Evolutionary conservation across 2,888 invertebrate genomes (phyloP), one percentile per base, ranked within the genome.

Genomic region (Hoplodrina blanda): DNA sequence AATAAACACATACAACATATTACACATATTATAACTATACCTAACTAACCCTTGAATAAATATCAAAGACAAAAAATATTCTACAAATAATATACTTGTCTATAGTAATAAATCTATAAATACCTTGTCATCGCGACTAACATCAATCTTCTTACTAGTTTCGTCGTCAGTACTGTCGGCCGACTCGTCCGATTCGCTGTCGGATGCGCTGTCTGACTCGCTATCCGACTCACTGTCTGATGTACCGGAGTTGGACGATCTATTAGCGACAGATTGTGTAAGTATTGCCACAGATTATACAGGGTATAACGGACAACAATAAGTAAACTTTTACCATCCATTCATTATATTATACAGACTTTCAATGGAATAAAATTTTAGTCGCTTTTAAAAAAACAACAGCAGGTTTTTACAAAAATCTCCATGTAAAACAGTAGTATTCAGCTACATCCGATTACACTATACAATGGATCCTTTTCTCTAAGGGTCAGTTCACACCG

Each of bases 201-300:
- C 79, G 11, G 85, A 73, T 1, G 72, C 91, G 46, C 91, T 92
- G 59, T 79, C 80, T 10, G 85, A 76, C 0, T 79, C 91, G 53
- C 91, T 92, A 65, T 91, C 90, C 0, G 93, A 89, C 4, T 91
- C 92, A 54, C 90, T 91, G 68, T 91, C 93, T 0, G 93, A 92
- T 0, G 93, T 87, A 2, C 86, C 92, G 0, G 94, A 93, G 69
- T 90, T 89, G 0, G 94, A 94, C 0, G 89, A 90, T 33, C 90
- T 90, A 56, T 0, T 7, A 41, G n/a, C 4, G 10, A 37, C 4
- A 44, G 8, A 57, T 19, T 25, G 17, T 30, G 55, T 8, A 0
- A 55, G 30, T 17, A 4, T 17, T 46, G 5, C 41, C 13, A 41
- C 37, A 37, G 37, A 37, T 37, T 37, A 37, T 37, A 37, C 37